Conservation (phyloP, 2,888 invertebrate genomes). For the Lymantria dispar region DNA sequence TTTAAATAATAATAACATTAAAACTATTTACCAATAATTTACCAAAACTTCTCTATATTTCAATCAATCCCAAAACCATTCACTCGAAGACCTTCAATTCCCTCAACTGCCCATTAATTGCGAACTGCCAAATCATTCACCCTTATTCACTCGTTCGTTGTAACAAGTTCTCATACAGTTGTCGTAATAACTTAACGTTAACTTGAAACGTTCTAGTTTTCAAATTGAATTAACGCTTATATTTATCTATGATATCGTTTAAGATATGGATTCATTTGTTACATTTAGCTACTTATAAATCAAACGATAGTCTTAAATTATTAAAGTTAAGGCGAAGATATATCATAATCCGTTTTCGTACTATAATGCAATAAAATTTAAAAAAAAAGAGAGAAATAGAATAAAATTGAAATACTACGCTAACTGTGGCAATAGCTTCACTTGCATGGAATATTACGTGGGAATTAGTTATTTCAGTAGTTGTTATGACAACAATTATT, state of each 20-base stretch:
- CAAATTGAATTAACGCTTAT: constrained; percentile 42
- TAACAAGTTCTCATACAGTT: constrained; percentile 27
- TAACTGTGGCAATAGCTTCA: no score
- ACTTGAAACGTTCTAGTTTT: constrained; percentile 40
- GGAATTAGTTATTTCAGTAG: no score
- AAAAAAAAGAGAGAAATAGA: no score
- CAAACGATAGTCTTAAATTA: background rate
- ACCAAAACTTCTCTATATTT: constrained; percentile 30
- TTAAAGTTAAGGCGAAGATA: no score
- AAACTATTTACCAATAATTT: constrained; percentile 7
- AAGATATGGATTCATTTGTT: background rate
- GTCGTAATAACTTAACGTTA: constrained; percentile 22
- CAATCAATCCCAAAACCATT: constrained; percentile 29
- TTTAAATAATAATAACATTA: no score
- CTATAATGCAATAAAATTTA: no score
- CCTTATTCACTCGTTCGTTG: constrained; percentile 26
- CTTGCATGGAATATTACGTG: no score
- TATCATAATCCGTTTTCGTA: no score
- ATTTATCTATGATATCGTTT: constrained; percentile 1
- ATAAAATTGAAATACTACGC: no score
- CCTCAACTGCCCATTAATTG: constrained; percentile 28
- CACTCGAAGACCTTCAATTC: constrained; percentile 28
- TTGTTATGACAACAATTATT: no score
- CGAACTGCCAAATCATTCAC: constrained; percentile 32
- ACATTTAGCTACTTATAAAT: background rate